Evolutionary conservation across 2,888 invertebrate genomes (phyloP), one percentile per base, ranked within the genome.

Genomic region (Volucella bombylans): DNA sequence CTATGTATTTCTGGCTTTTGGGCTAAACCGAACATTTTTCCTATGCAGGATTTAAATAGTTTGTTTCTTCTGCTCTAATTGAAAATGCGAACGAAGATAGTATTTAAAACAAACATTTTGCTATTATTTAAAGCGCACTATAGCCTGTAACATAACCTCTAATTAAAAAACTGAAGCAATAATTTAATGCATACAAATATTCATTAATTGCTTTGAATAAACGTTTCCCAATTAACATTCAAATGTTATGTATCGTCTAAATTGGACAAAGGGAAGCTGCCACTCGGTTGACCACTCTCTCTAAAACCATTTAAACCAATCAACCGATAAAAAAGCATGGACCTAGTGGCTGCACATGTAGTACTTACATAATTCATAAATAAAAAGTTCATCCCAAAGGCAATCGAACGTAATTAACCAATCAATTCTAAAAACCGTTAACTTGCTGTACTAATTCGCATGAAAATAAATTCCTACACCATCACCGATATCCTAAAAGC

Each of bases 371-470:
- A 41, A 45, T 59, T 31, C 18, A 77, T 9, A 73, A 55, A 55
- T 68, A 73, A 69, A 43, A 39, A 57, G 41, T 47, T 45, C 55
- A 55, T 55, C 52, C 6, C 43, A 38, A 45, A 73, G 55, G 49
- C 41, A 74, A 67, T 38, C 15, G 59, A 74, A 67, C 54, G 67
- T 57, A 62, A 67, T 72, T 55, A 57, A 64, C 45, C 64, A 52
- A 78, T 72, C 49, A 68, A 77, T 62, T 72, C 39, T 52, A 57
- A 31, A 31, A 31, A 31, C 31, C 31, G 31, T 73, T 65, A 82
- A 82, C 82, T 78, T 73, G 82, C 78, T 82, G 78, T 79, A 82
- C 57, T n/a, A 68, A 82, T 49, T 47, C 10, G 4, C 4, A 8
- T 41, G 15, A 57, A 57, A 57, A n/a, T 1, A 4, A 38, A 54